A percentile compares a stretch with the other conserved stretches of the same genome.
Evolutionary conservation across 2,888 invertebrate species (phyloP).

Genomic region (Tanypteryx hageni): DNA sequence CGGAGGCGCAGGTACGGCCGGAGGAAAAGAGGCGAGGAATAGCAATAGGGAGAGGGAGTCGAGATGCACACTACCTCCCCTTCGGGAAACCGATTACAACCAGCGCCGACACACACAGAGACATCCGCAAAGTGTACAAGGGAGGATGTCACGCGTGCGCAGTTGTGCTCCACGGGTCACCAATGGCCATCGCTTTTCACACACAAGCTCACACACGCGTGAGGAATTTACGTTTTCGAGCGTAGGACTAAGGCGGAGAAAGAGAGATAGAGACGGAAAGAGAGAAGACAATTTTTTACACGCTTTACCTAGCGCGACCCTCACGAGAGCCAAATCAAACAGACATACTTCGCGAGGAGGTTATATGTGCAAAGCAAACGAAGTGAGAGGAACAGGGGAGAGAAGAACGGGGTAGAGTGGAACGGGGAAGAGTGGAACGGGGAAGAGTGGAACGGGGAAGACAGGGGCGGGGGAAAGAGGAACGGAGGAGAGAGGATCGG

Average conservation of each 20-base stretch:
- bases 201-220: not conserved
- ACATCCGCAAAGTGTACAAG: slow-evolving; percentile 10
- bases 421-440: too few relatives aligned
- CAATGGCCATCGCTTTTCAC: not conserved
- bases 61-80: not conserved
- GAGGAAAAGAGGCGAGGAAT: not conserved
- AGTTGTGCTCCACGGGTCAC: slow-evolving; percentile 41
- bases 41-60: not conserved
- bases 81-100: not conserved
- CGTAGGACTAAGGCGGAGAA: not conserved
- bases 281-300: not conserved
- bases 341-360: too few relatives aligned
- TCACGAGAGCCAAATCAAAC: too few relatives aligned
- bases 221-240: not conserved
- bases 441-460: too few relatives aligned
- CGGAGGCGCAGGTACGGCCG: not conserved
- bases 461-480: not conserved
- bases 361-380: too few relatives aligned
- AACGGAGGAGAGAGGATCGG: not conserved
- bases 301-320: too few relatives aligned
- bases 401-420: too few relatives aligned
- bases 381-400: too few relatives aligned
- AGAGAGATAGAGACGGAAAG: too few relatives aligned
- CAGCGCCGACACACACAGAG: not conserved
- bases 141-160: slow-evolving; percentile 46